Base-by-base conservation (phyloP, 2,113 vertebrate species). In the Rhinogobius similis region DNA sequence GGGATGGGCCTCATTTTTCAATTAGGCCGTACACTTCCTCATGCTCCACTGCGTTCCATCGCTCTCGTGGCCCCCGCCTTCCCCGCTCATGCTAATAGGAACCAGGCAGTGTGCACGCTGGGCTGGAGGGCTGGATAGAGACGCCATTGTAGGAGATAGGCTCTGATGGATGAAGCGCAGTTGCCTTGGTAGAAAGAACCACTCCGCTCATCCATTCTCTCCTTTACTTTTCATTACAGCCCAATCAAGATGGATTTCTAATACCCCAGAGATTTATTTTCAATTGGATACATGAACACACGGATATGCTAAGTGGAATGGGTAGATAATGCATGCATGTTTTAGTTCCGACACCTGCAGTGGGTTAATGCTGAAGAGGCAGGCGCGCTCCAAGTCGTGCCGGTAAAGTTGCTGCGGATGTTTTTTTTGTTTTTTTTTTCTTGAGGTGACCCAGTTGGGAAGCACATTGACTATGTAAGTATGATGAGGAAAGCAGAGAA, bases 371-470 rank as follows among this genome's bases (percentile, higher is more conserved):
- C 68, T 76, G 61, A 76, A 44, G 32, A 77, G 53, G 62, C 75
- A 77, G 62, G 71, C 74, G 14, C 58, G 59, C 65, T 53, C 16
- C n/a, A 55, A 86, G 68, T 81, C 52, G 63, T 76, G 77, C 67
- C 23, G 39, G 63, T 65, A 76, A 48, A 20, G 39, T 61, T 82
- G 64, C 73, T 84, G 68, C 52, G 58, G 21, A 16, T 52, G 16
- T 52, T 4, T 11, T 24, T 11, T 21, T 53, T 53, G 23, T 4
- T 11, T 24, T 11, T 21, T 53, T 53, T 65, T 20, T 62, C 43
- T 72, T 75, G 26, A 18, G 76, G 76, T 90, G 87, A 91, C 86
- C 84, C 84, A 86, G 73, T 87, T 90, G 84, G 83, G 83, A 88
- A 71, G 73, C 71, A 69, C 76, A 81, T 75, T 80, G 82, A 86